These are phyloP conservation scores for Lymantria dispar DNA, from an alignment of 2,888 invertebrate genomes.

Conservation along the genomic window DNA sequence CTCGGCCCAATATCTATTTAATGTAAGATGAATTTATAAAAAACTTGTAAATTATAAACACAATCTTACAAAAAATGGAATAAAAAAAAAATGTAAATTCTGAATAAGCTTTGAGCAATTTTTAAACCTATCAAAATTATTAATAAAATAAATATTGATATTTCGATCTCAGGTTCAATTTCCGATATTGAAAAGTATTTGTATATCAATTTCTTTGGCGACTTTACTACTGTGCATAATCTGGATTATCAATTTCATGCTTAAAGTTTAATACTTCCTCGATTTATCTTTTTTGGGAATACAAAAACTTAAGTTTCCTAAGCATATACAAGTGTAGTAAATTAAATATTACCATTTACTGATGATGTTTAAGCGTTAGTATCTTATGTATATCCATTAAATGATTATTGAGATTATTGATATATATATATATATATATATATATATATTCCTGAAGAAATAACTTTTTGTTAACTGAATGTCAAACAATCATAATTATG, in stretches of 20 bases:
- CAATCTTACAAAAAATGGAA: background rate
- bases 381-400: background rate
- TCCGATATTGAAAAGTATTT: constrained; percentile 2
- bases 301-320: background rate
- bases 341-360: background rate
- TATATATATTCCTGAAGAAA: too few species aligned
- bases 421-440: too few species aligned
- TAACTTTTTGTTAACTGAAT: too few species aligned
- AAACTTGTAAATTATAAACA: background rate
- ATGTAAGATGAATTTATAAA: background rate
- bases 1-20: too few species aligned
- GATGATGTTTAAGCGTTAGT: background rate
- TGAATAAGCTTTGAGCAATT: background rate
- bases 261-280: background rate
- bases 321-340: background rate
- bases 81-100: background rate
- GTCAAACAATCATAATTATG: too few species aligned
- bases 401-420: too few species aligned
- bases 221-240: background rate
- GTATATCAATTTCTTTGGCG: background rate
- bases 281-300: background rate
- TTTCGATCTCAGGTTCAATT: constrained; percentile 2
- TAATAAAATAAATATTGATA: background rate
- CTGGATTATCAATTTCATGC: background rate
- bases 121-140: background rate